These are phyloP conservation scores for Trematomus bernacchii DNA, from an alignment of 2,797 vertebrate genomes.

Conservation along the genomic window DNA sequence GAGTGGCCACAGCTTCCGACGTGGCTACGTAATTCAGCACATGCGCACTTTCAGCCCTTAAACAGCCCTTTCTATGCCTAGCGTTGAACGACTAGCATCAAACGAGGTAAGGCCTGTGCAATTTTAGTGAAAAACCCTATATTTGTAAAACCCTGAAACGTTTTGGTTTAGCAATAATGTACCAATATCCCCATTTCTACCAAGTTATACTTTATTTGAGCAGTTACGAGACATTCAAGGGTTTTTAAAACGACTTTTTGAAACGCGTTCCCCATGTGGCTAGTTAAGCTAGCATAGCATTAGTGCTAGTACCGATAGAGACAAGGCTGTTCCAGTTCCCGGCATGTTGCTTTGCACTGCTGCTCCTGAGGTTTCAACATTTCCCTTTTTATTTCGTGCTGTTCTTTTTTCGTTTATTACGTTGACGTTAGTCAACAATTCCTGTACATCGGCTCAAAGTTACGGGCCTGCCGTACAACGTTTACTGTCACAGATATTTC, in stretches of 20 bases:
- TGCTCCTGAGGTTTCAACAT: rapidly evolving
- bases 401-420: too few species aligned
- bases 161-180: rapidly evolving
- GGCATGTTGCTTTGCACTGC: neutral
- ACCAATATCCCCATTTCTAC: rapidly evolving
- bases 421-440: rapidly evolving
- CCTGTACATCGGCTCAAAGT: rapidly evolving
- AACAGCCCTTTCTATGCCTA: conserved; percentile 82
- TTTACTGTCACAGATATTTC: neutral
- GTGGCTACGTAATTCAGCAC: conserved; percentile 69
- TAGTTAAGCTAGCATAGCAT: conserved; percentile 66
- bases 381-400: rapidly evolving
- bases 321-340: neutral
- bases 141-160: rapidly evolving
- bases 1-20: conserved; percentile 23
- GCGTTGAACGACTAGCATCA: conserved; percentile 81
- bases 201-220: rapidly evolving
- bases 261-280: conserved; percentile 74
- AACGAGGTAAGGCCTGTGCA: conserved; percentile 78
- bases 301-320: conserved; percentile 17
- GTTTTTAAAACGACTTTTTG: conserved; percentile 25
- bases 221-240: rapidly evolving
- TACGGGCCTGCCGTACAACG: neutral
- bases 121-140: neutral
- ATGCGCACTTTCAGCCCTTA: conserved; percentile 70